Base-by-base conservation (phyloP, 92 coral and sea anemone genomes). In the Actinostola sp. region DNA sequence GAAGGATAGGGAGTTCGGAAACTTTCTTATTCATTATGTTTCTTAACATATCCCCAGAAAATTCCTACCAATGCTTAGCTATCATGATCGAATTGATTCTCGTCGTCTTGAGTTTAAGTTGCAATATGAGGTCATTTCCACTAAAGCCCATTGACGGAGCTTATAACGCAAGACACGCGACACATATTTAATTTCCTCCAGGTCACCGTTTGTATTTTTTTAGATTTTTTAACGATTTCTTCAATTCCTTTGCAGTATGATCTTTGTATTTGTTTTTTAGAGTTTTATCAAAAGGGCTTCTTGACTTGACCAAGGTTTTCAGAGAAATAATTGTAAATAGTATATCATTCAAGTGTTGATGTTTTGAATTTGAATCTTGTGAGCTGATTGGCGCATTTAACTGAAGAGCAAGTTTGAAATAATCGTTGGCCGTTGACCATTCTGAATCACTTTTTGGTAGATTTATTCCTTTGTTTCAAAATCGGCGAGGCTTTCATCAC, bases 341-440 rank as follows among this genome's bases (percentile, higher is more conserved):
- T n/a, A 16, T 21, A 51, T 71, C 66, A 30, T 73, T 73, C 50
- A 61, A 45, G 53, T 21, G 27, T 32, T 59, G 19, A 33, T 61
- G 61, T 3, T 30, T 59, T 44, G 61, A 26, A 73, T 62, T 61
- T 23, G 34, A 16, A 61, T 73, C 80, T 49, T 42, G 70, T 15
- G 60, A 61, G 26, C 14, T 31, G 71, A 73, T 73, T 73, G 80
- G 71, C 17, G 28, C 58, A 60, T 73, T 30, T 44, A 31, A 61
- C 16, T 61, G 80, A 1, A 73, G 61, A 14, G 26, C 46, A 23
- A 39, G 53, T 73, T 73, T 73, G 43, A 73, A 73, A 73, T 61
- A 61, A 0, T 61, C 70, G 25, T 73, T 73, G 21, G 80, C 71
- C 61, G 60, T 73, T 73, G 71, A 73, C 78, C 78, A 72, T 57